Evolutionary conservation across 2,113 vertebrate genomes (phyloP).

Genomic region (Verasper variegatus): DNA sequence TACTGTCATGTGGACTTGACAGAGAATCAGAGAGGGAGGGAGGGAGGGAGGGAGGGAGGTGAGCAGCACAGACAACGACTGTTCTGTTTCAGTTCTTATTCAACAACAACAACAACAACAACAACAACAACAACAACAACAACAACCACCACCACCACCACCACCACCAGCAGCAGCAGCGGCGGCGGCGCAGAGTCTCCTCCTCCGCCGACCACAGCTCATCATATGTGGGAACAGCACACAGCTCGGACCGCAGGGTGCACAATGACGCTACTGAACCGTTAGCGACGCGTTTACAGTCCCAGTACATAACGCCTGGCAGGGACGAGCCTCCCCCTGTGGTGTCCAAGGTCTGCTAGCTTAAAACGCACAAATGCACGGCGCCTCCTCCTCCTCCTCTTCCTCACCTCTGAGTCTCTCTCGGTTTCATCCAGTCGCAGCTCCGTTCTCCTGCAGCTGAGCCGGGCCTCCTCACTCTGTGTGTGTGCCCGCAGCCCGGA

Average conservation of each 20-base stretch:
- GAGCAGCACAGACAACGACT: conserved; percentile 62
- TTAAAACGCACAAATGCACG: conserved; percentile 1
- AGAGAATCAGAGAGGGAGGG: conserved; percentile 16
- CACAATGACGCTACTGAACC: conserved; percentile 29
- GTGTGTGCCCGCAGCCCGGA: conserved; percentile 5
- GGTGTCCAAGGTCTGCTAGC: conserved; percentile 47
- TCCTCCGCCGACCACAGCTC: background rate
- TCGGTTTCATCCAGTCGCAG: conserved; percentile 34
- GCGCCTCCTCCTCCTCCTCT: background rate
- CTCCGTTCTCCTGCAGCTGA: conserved; percentile 5
- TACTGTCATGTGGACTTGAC: conserved; percentile 69
- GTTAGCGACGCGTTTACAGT: conserved; percentile 44
- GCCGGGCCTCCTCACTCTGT: background rate
- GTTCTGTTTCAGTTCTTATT: conserved; percentile 53
- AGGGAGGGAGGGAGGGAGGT: conserved; percentile 37
- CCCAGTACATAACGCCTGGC: background rate
- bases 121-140: conserved; percentile 47
- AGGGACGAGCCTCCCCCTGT: conserved; percentile 41
- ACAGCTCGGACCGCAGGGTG: background rate
- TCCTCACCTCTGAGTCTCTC: background rate
- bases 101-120: conserved; percentile 54
- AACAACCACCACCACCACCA: conserved; percentile 48
- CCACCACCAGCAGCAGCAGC: conserved; percentile 1
- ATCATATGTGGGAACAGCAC: background rate
- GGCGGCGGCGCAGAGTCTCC: conserved; percentile 14